Conservation (phyloP, 2,797 vertebrate species). For the Ctenosaura bakeri region DNA sequence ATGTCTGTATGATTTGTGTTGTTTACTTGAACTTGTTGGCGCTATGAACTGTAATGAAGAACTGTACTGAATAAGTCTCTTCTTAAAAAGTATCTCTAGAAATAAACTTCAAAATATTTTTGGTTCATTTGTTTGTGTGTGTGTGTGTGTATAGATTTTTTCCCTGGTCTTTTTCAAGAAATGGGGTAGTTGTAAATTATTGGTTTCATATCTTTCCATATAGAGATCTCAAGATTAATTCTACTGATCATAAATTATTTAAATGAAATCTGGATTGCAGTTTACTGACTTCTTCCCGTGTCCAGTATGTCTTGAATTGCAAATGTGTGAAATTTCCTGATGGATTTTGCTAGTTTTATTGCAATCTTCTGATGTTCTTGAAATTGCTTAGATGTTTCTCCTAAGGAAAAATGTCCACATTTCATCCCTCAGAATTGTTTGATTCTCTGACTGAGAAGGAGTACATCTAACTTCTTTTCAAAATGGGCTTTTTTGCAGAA, state of each 20-base stretch:
- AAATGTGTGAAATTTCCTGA: background rate
- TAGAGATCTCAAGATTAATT: background rate
- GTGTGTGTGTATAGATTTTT: background rate
- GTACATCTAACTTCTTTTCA: background rate
- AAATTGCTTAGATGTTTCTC: conserved; percentile 6
- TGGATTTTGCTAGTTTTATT: background rate
- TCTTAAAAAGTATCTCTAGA: background rate
- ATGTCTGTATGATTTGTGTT: too few species aligned
- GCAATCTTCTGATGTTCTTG: background rate
- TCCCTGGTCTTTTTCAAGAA: too few species aligned
- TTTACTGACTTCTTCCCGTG: background rate
- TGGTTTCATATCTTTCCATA: background rate
- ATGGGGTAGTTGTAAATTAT: background rate
- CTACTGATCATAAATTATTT: background rate
- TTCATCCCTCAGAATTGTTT: background rate
- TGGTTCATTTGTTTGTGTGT: background rate
- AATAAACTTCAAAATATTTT: background rate
- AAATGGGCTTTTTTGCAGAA: background rate
- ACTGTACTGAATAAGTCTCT: background rate
- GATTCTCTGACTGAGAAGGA: background rate
- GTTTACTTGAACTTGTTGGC: too few species aligned
- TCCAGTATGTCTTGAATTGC: conserved; percentile 7
- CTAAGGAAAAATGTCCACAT: background rate
- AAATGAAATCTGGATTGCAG: conserved; percentile 2
- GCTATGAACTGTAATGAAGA: too few species aligned